phyloP scores from a whole-genome alignment of 2,113 vertebrate genomes.

The Isichthys henryi region DNA sequence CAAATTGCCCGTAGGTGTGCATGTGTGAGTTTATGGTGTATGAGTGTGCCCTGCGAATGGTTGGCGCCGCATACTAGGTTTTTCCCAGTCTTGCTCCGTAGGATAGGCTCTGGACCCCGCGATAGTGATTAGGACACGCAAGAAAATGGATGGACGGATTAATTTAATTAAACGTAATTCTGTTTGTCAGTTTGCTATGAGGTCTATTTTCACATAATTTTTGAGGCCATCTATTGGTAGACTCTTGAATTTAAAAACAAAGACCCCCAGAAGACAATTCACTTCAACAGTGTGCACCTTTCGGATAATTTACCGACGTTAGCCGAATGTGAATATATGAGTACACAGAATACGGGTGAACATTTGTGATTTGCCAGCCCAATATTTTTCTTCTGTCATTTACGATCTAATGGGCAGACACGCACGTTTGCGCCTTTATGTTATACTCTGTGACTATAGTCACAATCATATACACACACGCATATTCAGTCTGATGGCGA shows the following conservation, averaged over 20 bases:
- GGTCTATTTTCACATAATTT: not conserved
- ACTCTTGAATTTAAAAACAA: not conserved
- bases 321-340: not conserved
- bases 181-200: not conserved
- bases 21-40: no score
- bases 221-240: slow-evolving; percentile 20
- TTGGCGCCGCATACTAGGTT: no score
- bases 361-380: not conserved
- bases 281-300: not conserved
- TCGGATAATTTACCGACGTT: not conserved
- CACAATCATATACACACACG: not conserved
- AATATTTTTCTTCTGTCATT: not conserved
- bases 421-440: not conserved
- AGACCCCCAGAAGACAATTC: not conserved
- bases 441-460: not conserved
- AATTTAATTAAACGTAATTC: not conserved
- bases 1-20: no score
- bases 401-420: not conserved
- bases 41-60: no score
- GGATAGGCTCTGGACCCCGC: no score
- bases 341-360: not conserved
- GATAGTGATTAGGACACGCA: no score
- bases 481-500: not conserved
- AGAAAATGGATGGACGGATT: not conserved
- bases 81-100: no score